Percentiles rank a stretch among this genome's conserved stretches.
phyloP scores from a whole-genome alignment of 1,140 invertebrate species.

The Aphelinus atriplicis region DNA sequence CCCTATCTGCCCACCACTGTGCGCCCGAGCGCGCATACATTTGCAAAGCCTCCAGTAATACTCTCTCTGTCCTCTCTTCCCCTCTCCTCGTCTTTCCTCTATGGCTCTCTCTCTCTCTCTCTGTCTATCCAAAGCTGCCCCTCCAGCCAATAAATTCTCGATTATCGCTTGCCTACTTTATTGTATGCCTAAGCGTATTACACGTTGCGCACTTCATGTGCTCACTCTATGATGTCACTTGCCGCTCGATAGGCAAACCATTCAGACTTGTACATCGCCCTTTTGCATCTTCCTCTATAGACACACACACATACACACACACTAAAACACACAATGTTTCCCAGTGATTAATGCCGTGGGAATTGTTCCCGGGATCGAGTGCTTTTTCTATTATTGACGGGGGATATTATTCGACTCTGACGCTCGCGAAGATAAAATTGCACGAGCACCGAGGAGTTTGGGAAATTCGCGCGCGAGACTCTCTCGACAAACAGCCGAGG shows the following conservation, averaged over 20 bases:
- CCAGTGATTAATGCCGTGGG: not conserved
- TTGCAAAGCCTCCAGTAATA: slow-evolving; percentile 51
- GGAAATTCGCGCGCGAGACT: too few species aligned
- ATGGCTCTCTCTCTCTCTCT: slow-evolving; percentile 25
- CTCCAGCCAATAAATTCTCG: slow-evolving; percentile 17
- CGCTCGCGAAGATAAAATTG: too few species aligned
- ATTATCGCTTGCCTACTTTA: slow-evolving; percentile 22
- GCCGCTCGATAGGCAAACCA: not conserved
- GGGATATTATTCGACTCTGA: too few species aligned
- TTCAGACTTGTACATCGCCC: not conserved
- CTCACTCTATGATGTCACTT: slow-evolving; percentile 18
- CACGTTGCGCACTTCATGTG: slow-evolving; percentile 3
- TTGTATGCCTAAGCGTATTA: slow-evolving; percentile 19
- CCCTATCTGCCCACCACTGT: slow-evolving; percentile 45
- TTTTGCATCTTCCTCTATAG: not conserved
- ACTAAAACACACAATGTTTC: slow-evolving; percentile 3
- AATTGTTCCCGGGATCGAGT: not conserved
- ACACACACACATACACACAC: too few species aligned
- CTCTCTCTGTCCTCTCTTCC: slow-evolving; percentile 48
- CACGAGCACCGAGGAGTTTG: too few species aligned
- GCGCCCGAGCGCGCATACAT: slow-evolving; percentile 50
- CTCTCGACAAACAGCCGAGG: too few species aligned
- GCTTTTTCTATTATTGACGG: too few species aligned
- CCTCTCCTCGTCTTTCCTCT: slow-evolving; percentile 6
- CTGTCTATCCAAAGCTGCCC: slow-evolving; percentile 7